Evolutionary conservation across 1,140 invertebrate species (phyloP).

Genomic region (Halesus radiatus): DNA sequence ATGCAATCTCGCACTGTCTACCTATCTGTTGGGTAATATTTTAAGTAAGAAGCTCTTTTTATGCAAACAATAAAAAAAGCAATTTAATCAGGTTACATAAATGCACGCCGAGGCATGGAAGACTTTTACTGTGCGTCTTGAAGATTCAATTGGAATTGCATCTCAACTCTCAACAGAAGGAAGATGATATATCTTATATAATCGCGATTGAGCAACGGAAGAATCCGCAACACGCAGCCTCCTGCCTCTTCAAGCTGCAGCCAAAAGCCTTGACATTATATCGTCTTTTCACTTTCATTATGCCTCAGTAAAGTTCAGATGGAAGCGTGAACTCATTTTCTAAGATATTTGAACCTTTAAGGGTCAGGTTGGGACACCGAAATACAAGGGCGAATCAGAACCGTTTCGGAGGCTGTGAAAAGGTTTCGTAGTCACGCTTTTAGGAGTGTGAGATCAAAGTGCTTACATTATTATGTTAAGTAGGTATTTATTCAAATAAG

Average conservation of each 20-base stretch:
- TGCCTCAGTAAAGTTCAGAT: conserved; percentile 6
- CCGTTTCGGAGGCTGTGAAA: no score
- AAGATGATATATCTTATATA: conserved; percentile 9
- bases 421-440: no score
- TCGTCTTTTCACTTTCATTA: not conserved
- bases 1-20: no score
- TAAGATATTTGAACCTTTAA: not conserved
- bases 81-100: no score
- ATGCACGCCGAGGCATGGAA: no score
- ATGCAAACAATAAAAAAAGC: no score
- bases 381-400: not conserved
- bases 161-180: not conserved
- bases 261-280: conserved; percentile 21
- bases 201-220: not conserved
- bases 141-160: not conserved
- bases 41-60: no score
- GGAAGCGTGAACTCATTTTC: conserved; percentile 1
- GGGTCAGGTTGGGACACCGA: not conserved
- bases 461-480: no score
- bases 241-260: not conserved
- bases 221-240: not conserved
- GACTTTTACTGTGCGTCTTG: not conserved
- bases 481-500: no score
- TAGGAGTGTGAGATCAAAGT: no score
- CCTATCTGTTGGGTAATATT: no score